Conservation (phyloP, 2,888 invertebrate genomes). For the Erpobdella octoculata region DNA sequence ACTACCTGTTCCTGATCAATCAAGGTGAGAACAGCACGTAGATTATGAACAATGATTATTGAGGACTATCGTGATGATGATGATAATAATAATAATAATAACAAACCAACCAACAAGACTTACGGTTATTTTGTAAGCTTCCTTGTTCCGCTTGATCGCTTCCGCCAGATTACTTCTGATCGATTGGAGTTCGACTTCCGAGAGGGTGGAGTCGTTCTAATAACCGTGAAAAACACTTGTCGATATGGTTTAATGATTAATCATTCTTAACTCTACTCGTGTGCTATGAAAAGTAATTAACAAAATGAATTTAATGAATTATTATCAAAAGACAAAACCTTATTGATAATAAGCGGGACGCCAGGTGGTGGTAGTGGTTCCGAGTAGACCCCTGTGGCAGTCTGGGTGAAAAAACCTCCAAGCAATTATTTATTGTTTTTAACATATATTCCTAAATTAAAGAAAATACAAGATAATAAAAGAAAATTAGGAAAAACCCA, state of each 20-base stretch:
- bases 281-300: neutral
- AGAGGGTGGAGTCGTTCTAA: slow-evolving; percentile 19
- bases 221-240: neutral
- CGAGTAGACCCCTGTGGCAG: slow-evolving; percentile 67
- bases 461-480: too few relatives aligned
- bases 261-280: too few relatives aligned
- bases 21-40: too few relatives aligned
- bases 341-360: slow-evolving; percentile 61
- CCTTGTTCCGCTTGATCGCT: slow-evolving; percentile 2
- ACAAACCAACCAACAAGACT: too few relatives aligned
- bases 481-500: too few relatives aligned
- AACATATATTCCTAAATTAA: too few relatives aligned
- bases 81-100: neutral
- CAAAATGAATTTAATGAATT: neutral
- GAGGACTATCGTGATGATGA: neutral
- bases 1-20: neutral
- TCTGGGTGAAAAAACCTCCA: too few relatives aligned
- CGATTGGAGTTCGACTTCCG: neutral
- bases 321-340: slow-evolving; percentile 34
- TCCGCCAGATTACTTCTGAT: slow-evolving; percentile 4
- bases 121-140: slow-evolving; percentile 19
- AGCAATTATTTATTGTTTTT: too few relatives aligned
- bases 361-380: slow-evolving; percentile 69
- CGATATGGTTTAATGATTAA: neutral
- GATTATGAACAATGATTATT: neutral